Conservation (phyloP, 2,113 vertebrate species). For the Riparia riparia region DNA sequence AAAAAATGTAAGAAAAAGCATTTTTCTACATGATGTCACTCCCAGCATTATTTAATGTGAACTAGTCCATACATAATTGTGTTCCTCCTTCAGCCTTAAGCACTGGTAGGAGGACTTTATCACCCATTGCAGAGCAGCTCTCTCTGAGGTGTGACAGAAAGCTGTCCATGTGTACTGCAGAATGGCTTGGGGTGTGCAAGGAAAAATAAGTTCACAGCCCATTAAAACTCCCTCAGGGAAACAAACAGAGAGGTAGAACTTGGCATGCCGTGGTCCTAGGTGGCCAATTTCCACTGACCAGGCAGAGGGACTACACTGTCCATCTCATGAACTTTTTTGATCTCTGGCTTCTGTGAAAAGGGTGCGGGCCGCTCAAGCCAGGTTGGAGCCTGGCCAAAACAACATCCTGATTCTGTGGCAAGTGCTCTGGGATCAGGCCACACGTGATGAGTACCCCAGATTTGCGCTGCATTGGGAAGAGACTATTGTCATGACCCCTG, state of each 20-base stretch:
- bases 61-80: not conserved
- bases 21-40: not conserved
- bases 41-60: not conserved
- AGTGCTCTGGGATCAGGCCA: slow-evolving; percentile 26
- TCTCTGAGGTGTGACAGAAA: not conserved
- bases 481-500: not conserved
- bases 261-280: not conserved
- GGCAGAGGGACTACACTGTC: not conserved
- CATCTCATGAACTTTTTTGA: not conserved
- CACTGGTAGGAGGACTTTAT: not conserved
- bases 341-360: not conserved
- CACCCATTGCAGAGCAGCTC: not conserved
- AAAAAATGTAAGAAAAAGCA: not conserved
- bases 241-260: not conserved
- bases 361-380: not conserved
- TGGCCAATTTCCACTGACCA: not conserved
- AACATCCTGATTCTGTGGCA: slow-evolving; percentile 48
- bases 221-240: not conserved
- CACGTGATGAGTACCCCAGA: slow-evolving; percentile 30
- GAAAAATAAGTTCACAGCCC: not conserved
- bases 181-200: not conserved
- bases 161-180: not conserved
- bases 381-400: slow-evolving; percentile 15
- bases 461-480: not conserved
- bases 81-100: not conserved